Evolutionary conservation across 1,140 invertebrate species (phyloP).

Genomic region (Paraescarpia echinospica): DNA sequence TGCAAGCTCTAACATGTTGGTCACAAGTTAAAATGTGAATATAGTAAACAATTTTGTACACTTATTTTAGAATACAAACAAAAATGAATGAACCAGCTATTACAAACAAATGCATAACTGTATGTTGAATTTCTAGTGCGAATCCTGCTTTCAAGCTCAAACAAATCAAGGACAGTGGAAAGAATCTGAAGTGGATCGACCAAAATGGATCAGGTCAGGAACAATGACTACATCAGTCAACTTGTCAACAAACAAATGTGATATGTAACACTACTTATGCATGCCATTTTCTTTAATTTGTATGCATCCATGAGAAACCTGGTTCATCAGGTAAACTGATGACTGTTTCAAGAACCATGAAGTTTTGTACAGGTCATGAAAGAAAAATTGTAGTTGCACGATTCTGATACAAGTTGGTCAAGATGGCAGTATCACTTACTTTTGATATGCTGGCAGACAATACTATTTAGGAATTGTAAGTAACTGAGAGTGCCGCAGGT

Average conservation of each 20-base stretch:
- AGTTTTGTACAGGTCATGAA: too few relatives aligned
- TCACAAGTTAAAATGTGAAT: too few relatives aligned
- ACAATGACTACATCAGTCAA: not conserved
- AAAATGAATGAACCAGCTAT: not conserved
- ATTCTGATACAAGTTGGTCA: not conserved
- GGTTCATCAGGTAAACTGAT: not conserved
- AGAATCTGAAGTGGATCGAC: not conserved
- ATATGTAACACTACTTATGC: not conserved
- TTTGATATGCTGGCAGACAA: not conserved
- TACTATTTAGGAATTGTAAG: not conserved
- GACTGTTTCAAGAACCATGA: not conserved
- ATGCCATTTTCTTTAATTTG: not conserved
- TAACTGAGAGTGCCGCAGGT: too few relatives aligned
- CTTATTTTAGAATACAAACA: not conserved
- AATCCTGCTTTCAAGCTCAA: not conserved
- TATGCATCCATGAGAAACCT: not conserved
- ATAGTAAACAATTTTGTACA: too few relatives aligned
- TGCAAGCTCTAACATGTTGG: too few relatives aligned
- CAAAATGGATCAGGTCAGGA: not conserved
- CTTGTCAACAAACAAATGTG: too few relatives aligned
- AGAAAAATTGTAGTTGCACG: too few relatives aligned
- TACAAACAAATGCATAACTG: not conserved
- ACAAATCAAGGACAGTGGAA: not conserved
- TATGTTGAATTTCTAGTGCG: conserved; percentile 5
- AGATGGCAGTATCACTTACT: not conserved